Percentiles rank a stretch among this genome's conserved stretches.
Conservation (phyloP, 64 coral and sea anemone species). For the Pachyseris speciosa region DNA sequence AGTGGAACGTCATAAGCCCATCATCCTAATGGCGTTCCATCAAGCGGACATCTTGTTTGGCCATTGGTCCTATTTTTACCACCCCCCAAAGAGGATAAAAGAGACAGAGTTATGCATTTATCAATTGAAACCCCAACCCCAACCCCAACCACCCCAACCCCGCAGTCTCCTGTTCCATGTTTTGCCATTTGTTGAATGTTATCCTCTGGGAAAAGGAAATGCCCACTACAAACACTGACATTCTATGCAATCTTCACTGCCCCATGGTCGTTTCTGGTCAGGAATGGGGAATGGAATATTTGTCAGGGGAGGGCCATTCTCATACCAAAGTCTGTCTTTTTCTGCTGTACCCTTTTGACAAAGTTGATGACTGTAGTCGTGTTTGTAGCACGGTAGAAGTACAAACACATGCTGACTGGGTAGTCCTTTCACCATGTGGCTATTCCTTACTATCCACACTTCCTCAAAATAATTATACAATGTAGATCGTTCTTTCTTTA, state of each 20-base stretch:
- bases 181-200: not conserved
- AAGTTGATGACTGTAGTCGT: slow-evolving; percentile 29
- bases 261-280: slow-evolving; percentile 25
- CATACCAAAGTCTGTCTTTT: not conserved
- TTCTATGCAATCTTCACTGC: not conserved
- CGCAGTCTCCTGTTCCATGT: not conserved
- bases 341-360: slow-evolving; percentile 3
- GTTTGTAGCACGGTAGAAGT: slow-evolving; percentile 3
- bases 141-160: too few relatives aligned
- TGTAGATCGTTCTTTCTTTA: not conserved
- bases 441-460: slow-evolving; percentile 62
- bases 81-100: too few relatives aligned
- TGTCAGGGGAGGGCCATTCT: not conserved
- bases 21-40: too few relatives aligned
- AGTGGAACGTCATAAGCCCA: too few relatives aligned
- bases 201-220: not conserved
- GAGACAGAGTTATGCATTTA: too few relatives aligned
- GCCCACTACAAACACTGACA: not conserved
- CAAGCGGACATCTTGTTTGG: too few relatives aligned
- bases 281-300: slow-evolving; percentile 24
- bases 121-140: too few relatives aligned
- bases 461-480: slow-evolving; percentile 56
- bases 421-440: slow-evolving; percentile 42
- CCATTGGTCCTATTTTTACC: too few relatives aligned
- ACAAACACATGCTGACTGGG: slow-evolving; percentile 65